A percentile compares a stretch with the other conserved stretches of the same genome.
phyloP scores from a whole-genome alignment of 2,888 invertebrate species.

The Idaea aversata region DNA sequence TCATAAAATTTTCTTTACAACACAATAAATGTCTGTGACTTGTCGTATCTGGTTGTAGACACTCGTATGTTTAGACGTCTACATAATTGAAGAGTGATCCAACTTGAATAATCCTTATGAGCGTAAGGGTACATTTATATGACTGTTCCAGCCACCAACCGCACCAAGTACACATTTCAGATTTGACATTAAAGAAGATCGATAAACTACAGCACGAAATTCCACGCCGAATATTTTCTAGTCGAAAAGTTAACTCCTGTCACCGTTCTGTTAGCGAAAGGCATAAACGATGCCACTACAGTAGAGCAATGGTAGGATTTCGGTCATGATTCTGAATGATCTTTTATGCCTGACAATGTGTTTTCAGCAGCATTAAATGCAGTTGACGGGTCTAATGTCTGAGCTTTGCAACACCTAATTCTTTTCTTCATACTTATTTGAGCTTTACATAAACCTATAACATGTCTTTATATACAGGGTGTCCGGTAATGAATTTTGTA shows the following conservation, averaged over 20 bases:
- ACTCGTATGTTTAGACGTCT: neutral
- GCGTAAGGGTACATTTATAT: neutral
- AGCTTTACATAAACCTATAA: neutral
- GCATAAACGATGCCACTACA: neutral
- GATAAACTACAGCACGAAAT: no score
- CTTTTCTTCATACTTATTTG: neutral
- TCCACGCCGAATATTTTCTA: neutral
- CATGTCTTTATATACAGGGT: no score
- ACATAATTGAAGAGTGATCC: neutral
- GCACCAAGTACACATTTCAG: neutral
- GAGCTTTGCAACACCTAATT: neutral
- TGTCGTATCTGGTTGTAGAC: slow-evolving; percentile 18
- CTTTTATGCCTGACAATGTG: neutral
- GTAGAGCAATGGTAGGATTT: neutral
- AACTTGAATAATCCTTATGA: neutral
- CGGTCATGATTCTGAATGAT: neutral
- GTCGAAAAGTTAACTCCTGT: neutral
- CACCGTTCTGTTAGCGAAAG: neutral
- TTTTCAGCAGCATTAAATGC: neutral
- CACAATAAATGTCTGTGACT: slow-evolving; percentile 22
- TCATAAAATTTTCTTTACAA: slow-evolving; percentile 31
- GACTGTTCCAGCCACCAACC: neutral
- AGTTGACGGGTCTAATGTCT: neutral
- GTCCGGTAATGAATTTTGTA: no score
- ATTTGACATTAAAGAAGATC: no score